Base-by-base conservation (phyloP, 2,113 vertebrate genomes). In the Carettochelys insculpta region DNA sequence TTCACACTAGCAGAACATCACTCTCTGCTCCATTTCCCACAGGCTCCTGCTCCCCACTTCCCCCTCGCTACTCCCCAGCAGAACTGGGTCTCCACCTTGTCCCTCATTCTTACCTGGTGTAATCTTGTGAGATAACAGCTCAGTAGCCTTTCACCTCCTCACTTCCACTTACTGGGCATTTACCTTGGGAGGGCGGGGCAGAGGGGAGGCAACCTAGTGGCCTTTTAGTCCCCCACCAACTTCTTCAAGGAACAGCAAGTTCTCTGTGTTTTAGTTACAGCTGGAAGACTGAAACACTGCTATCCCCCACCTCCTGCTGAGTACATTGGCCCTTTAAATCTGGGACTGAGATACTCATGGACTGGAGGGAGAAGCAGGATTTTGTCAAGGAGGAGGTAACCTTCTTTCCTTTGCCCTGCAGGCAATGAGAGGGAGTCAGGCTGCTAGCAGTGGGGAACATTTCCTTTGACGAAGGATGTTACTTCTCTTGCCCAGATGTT, bases 31-130 rank as follows among this genome's bases (percentile, higher is more conserved):
- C 73, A 76, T 77, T 94, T 90, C 88, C 53, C 68, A 80, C 9
- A 73, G 82, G 80, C 91, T 82, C 89, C 83, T 78, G 54, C n/a
- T 83, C 45, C 86, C 91, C 78, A 80, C 11, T 48, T 80, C 75
- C 80, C 52, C 71, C n/a, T n/a, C n/a, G 82, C 68, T 43, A 24
- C 27, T 81, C 80, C 51, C 77, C 71, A 77, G 52, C 54, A 92
- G 27, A 82, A 12, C 48, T 47, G 19, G 54, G 38, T 56, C 50
- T 89, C 34, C 34, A 24, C 20, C 34, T n/a, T 81, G 19, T 58
- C 27, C 27, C 29, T 34, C 31, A n/a, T 58, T 61, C 24, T 75
- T 75, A 75, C 41, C 14, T 75, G 71, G 71, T 75, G 38, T 73
- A 24, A 75, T 41, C 17, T 7, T 58, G 52, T 43, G 48, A 50